Conservation (phyloP, 2,888 invertebrate genomes). For the Polyommatus iphigenia region DNA sequence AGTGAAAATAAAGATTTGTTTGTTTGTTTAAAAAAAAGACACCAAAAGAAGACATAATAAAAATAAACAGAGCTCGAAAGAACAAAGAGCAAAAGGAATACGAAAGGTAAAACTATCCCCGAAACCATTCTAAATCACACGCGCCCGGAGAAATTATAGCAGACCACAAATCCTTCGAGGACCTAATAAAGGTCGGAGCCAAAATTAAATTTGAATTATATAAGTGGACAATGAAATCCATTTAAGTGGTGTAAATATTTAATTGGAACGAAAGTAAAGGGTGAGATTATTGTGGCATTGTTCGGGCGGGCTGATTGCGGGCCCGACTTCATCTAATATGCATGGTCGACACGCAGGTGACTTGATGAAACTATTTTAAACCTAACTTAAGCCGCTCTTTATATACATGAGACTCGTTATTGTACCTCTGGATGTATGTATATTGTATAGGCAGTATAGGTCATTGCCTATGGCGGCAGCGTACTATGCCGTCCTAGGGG, state of each 20-base stretch:
- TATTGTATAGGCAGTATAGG: no score
- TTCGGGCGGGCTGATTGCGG: slow-evolving; percentile 74
- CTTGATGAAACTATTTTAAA: slow-evolving; percentile 28
- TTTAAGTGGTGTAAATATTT: slow-evolving; percentile 78
- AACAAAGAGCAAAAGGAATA: background rate
- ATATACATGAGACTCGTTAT: background rate
- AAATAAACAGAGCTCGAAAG: background rate
- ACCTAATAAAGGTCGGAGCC: slow-evolving; percentile 25
- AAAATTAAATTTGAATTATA: slow-evolving; percentile 40
- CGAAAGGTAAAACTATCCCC: background rate
- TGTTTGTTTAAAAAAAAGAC: no score
- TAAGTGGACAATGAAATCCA: slow-evolving; percentile 71
- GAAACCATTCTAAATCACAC: background rate
- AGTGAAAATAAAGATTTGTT: no score
- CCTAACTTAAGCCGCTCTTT: slow-evolving; percentile 16
- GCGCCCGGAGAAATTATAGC: background rate
- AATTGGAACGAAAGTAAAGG: slow-evolving; percentile 77
- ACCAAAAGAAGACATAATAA: no score
- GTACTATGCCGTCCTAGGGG: no score
- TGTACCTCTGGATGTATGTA: background rate
- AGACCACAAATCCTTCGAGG: slow-evolving; percentile 5
- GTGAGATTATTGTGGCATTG: slow-evolving; percentile 77
- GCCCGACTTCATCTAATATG: slow-evolving; percentile 75
- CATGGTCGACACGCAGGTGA: slow-evolving; percentile 52
- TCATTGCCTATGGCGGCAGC: no score